These are phyloP conservation scores for Magallana angulata DNA, from an alignment of 1,140 invertebrate species.

Conservation along the genomic window DNA sequence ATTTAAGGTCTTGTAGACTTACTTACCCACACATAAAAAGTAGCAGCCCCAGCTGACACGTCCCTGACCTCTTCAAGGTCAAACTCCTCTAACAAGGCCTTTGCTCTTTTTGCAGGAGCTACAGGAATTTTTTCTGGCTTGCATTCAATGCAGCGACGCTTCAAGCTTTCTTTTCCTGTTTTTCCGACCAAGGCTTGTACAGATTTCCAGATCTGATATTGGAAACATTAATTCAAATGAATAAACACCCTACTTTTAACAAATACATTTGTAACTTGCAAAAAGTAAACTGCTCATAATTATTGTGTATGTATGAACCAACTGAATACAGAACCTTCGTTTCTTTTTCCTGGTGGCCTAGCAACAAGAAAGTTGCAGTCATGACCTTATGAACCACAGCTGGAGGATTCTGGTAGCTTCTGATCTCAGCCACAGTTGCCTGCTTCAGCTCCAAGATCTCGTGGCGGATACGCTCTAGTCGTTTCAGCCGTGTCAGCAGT, in stretches of 20 bases:
- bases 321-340: constrained; percentile 70
- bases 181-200: constrained; percentile 77
- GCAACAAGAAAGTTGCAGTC: constrained; percentile 74
- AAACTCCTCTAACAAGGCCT: constrained; percentile 67
- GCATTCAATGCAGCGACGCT: constrained; percentile 73
- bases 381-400: constrained; percentile 75
- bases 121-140: constrained; percentile 67
- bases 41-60: constrained; percentile 78
- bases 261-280: not conserved
- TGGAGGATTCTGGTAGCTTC: constrained; percentile 77
- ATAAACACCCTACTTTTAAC: not conserved
- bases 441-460: constrained; percentile 78
- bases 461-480: constrained; percentile 76
- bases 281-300: not conserved
- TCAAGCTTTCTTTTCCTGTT: constrained; percentile 77
- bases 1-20: not conserved
- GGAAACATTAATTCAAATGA: not conserved
- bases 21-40: constrained; percentile 78
- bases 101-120: constrained; percentile 65
- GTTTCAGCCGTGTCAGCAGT: constrained; percentile 67
- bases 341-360: constrained; percentile 77
- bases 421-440: constrained; percentile 77
- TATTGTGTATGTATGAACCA: not conserved
- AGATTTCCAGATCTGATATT: constrained; percentile 73
- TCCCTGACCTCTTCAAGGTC: constrained; percentile 77